phyloP scores from a whole-genome alignment of 2,113 vertebrate species.

The Rattus rattus region DNA sequence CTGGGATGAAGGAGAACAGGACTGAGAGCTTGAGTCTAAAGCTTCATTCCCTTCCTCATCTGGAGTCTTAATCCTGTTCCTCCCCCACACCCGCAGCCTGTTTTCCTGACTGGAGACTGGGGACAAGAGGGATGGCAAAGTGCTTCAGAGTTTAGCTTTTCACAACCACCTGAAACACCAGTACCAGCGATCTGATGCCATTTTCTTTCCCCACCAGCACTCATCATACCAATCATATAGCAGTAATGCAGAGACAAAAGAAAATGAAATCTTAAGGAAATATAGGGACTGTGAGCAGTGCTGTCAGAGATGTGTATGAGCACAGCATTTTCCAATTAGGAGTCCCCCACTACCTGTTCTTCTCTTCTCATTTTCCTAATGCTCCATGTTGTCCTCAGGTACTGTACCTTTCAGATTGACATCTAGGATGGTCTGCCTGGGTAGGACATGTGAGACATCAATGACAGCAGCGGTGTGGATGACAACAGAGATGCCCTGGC shows the following conservation, averaged over 20 bases:
- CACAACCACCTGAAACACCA: background rate
- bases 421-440: slow-evolving; percentile 86
- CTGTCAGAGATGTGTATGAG: background rate
- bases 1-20: background rate
- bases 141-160: background rate
- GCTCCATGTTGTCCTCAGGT: background rate
- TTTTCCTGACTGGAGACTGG: background rate
- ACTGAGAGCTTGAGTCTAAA: background rate
- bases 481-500: slow-evolving; percentile 87
- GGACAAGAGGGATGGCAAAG: background rate
- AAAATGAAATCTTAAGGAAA: background rate
- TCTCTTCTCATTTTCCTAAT: background rate
- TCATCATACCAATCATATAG: background rate
- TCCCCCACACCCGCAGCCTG: background rate
- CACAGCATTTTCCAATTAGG: too few species aligned
- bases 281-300: background rate
- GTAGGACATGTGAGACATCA: slow-evolving; percentile 81
- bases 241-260: background rate
- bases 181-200: background rate
- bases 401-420: slow-evolving; percentile 93
- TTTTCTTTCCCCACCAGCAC: background rate
- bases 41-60: background rate
- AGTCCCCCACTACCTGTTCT: too few species aligned
- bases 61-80: background rate
- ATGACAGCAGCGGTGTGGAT: slow-evolving; percentile 93